Conservation (phyloP, 2,797 vertebrate genomes). For the Cynodonichthys magdalenae region DNA sequence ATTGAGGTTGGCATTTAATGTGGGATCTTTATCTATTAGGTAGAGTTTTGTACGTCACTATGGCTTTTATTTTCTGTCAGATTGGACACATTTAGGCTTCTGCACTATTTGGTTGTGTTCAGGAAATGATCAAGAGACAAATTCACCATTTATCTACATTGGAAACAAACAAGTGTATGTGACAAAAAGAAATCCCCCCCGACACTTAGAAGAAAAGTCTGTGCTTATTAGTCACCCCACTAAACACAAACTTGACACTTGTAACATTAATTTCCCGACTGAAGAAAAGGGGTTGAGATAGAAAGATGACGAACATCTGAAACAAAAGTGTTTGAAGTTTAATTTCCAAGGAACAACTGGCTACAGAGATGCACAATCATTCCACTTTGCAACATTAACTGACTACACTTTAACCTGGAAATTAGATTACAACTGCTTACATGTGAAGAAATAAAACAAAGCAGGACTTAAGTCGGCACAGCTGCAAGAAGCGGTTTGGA, state of each 20-base stretch:
- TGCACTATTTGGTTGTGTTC: no score
- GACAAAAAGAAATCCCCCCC: no score
- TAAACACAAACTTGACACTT: neutral
- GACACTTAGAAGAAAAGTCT: no score
- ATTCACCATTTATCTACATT: no score
- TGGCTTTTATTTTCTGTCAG: neutral
- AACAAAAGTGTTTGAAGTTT: constrained; percentile 1
- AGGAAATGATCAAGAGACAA: no score
- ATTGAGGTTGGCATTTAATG: neutral
- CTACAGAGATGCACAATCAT: neutral
- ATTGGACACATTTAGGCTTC: neutral
- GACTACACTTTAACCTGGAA: no score
- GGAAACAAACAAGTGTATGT: no score
- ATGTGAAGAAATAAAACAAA: neutral
- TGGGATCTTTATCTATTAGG: neutral
- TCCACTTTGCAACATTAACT: neutral
- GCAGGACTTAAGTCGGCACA: neutral
- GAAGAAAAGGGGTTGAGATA: neutral
- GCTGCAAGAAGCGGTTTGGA: neutral
- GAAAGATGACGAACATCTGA: neutral
- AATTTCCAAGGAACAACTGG: neutral
- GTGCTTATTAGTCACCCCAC: no score
- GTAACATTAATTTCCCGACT: neutral
- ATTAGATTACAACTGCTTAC: no score
- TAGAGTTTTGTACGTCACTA: neutral